Percentiles rank a stretch among this genome's conserved stretches.
These are phyloP conservation scores for Spondyliosoma cantharus DNA, from an alignment of 2,797 vertebrate genomes.

Conservation along the genomic window DNA sequence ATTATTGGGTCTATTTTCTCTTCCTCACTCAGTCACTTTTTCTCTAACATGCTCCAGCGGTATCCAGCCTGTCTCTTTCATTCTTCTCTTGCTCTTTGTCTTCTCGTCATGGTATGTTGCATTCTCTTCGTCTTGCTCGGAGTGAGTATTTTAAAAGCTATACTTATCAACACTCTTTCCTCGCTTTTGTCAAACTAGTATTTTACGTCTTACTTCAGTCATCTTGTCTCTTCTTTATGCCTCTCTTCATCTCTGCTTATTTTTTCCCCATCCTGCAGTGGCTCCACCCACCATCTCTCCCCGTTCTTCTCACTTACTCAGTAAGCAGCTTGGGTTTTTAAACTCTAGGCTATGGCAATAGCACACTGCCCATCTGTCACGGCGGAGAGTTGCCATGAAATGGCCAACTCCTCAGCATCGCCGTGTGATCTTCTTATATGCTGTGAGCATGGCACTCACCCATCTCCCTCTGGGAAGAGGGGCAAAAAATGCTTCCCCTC, in stretches of 20 bases:
- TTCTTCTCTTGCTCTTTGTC: constrained; percentile 23
- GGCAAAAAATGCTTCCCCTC: constrained; percentile 36
- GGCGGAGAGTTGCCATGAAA: constrained; percentile 75
- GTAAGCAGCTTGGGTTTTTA: constrained; percentile 81
- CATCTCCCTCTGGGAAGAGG: constrained; percentile 63
- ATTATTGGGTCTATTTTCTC: constrained; percentile 51
- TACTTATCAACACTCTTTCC: constrained; percentile 34
- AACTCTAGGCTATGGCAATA: constrained; percentile 77
- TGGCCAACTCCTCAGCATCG: constrained; percentile 77
- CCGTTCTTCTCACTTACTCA: constrained; percentile 65
- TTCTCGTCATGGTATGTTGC: constrained; percentile 38
- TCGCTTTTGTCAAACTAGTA: constrained; percentile 41
- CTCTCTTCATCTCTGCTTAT: constrained; percentile 35
- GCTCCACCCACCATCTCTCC: constrained; percentile 53
- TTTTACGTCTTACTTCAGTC: constrained; percentile 43
- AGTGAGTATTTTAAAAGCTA: constrained; percentile 41
- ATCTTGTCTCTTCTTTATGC: constrained; percentile 25
- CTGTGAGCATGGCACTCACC: constrained; percentile 73
- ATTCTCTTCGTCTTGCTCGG: constrained; percentile 34
- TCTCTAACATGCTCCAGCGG: constrained; percentile 46
- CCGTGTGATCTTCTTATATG: constrained; percentile 77
- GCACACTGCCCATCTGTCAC: constrained; percentile 81
- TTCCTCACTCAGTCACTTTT: constrained; percentile 19
- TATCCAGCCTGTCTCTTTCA: constrained; percentile 45
- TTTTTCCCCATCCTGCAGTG: constrained; percentile 19